Conservation (phyloP, 2,888 invertebrate species). For the Muscina levida region DNA sequence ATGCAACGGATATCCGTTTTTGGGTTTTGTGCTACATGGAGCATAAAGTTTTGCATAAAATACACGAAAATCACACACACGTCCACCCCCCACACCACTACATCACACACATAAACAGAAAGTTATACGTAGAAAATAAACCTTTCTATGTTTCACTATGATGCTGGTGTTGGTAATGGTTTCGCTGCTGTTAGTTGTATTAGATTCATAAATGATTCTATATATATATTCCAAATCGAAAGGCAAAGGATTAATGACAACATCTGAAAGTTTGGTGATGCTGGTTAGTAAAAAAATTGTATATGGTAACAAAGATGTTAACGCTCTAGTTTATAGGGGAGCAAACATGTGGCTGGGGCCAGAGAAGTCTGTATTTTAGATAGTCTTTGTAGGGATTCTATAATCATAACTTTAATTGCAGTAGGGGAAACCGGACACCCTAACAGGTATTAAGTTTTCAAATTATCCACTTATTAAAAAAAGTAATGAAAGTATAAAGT, state of each 20-base stretch:
- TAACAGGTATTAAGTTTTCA: too few species aligned
- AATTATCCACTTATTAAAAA: too few species aligned
- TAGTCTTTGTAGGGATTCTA: too few species aligned
- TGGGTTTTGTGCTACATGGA: conserved; percentile 56
- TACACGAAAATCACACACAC: conserved; percentile 1
- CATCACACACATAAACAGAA: background rate
- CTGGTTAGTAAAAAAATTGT: too few species aligned
- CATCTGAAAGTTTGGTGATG: background rate
- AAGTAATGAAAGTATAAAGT: too few species aligned
- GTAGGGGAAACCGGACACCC: too few species aligned
- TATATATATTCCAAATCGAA: conserved; percentile 8
- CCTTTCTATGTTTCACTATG: background rate
- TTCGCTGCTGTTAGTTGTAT: conserved; percentile 11
- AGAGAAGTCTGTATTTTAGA: too few species aligned
- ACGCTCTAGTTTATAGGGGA: too few species aligned
- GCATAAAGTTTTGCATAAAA: conserved; percentile 51
- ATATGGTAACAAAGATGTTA: too few species aligned
- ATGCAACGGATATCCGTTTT: conserved; percentile 62
- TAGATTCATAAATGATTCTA: conserved; percentile 25
- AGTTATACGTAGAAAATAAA: background rate
- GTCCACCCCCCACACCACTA: conserved; percentile 4
- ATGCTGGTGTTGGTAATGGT: background rate
- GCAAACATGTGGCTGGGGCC: too few species aligned
- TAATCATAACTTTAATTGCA: too few species aligned
- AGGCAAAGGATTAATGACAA: conserved; percentile 14